phyloP scores from a whole-genome alignment of 2,888 invertebrate genomes.

The Azorinus chamasolen region DNA sequence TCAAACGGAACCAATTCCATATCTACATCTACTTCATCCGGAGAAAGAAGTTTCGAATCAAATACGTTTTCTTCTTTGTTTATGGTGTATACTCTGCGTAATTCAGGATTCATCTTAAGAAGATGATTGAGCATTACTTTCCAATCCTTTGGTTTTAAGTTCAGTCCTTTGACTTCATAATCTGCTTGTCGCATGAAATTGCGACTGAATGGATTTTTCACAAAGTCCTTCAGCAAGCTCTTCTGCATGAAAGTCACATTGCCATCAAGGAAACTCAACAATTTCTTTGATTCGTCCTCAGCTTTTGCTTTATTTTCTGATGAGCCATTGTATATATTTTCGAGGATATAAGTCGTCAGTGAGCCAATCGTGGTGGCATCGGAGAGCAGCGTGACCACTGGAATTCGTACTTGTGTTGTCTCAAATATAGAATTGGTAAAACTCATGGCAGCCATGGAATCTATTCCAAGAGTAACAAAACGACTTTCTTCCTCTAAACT shows the following conservation, averaged over 20 bases:
- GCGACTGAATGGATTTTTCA: constrained; percentile 25
- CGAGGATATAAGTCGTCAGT: constrained; percentile 27
- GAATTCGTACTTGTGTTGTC: constrained; percentile 37
- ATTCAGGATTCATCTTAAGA: constrained; percentile 40
- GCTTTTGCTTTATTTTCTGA: neutral
- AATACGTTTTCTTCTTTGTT: constrained; percentile 18
- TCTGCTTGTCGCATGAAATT: constrained; percentile 38
- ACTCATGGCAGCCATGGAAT: constrained; percentile 73
- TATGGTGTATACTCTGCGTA: constrained; percentile 36
- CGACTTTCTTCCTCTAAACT: constrained; percentile 38
- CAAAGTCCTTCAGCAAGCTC: constrained; percentile 32
- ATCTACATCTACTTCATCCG: constrained; percentile 24
- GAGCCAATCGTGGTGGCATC: constrained; percentile 35
- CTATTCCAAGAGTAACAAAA: constrained; percentile 64
- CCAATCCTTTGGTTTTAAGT: constrained; percentile 43
- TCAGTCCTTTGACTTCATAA: constrained; percentile 43
- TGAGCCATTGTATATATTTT: constrained; percentile 16
- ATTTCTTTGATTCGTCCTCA: constrained; percentile 12
- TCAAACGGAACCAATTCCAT: constrained; percentile 38
- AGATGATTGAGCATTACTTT: constrained; percentile 39
- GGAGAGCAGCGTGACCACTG: constrained; percentile 47
- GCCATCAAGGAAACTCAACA: constrained; percentile 14
- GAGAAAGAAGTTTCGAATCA: constrained; percentile 15
- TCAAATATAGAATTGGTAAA: constrained; percentile 47
- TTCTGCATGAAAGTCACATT: constrained; percentile 44